Evolutionary conservation across 1,140 invertebrate genomes (phyloP).

Genomic region (Cydia splendana): DNA sequence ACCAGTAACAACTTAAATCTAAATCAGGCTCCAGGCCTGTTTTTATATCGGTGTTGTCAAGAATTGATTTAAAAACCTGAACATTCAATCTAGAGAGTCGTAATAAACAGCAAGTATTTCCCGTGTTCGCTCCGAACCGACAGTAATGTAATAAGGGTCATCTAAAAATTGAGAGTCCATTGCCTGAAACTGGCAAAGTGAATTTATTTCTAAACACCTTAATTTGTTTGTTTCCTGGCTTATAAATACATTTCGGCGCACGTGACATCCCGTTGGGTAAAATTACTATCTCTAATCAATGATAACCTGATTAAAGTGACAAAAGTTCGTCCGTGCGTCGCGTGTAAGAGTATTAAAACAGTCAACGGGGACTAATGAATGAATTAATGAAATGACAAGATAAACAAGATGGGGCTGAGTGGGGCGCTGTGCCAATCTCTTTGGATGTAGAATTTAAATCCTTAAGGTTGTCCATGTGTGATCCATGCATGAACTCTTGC

Average conservation of each 20-base stretch:
- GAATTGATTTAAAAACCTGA: background rate
- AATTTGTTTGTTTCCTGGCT: constrained; percentile 37
- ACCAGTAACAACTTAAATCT: no score
- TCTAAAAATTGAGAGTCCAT: constrained; percentile 9
- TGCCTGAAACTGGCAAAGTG: background rate
- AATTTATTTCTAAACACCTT: constrained; percentile 12
- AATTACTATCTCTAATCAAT: constrained; percentile 41
- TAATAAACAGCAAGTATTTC: background rate
- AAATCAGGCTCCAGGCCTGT: no score
- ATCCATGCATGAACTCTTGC: background rate
- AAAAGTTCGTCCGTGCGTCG: constrained; percentile 50
- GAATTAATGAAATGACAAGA: constrained; percentile 56
- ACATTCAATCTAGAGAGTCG: background rate
- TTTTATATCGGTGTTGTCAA: background rate
- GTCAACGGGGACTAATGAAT: constrained; percentile 58
- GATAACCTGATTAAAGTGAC: constrained; percentile 53
- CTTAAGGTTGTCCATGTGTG: background rate
- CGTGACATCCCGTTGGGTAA: constrained; percentile 31
- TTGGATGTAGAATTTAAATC: background rate
- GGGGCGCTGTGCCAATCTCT: constrained; percentile 19
- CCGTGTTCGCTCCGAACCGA: background rate
- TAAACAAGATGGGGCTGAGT: constrained; percentile 52
- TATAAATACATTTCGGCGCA: constrained; percentile 4
- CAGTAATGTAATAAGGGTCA: constrained; percentile 6
- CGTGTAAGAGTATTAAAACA: constrained; percentile 52